phyloP scores from a whole-genome alignment of 1,140 invertebrate genomes.

The Meloidogyne exigua region DNA sequence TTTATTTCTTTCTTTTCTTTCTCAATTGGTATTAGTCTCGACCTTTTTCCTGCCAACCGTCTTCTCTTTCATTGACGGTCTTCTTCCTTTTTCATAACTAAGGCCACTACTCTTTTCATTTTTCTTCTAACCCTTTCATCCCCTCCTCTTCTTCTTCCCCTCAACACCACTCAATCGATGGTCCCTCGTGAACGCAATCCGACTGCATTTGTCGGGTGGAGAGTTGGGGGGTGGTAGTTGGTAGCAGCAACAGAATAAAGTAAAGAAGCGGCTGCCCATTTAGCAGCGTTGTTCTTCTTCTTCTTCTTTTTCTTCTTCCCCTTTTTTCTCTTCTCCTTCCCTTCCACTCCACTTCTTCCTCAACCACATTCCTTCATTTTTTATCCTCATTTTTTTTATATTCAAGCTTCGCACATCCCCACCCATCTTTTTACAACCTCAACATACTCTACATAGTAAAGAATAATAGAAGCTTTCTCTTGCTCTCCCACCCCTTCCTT shows the following conservation, averaged over 20 bases:
- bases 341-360: background rate
- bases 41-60: conserved; percentile 1
- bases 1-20: background rate
- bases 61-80: background rate
- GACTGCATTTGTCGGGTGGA: background rate
- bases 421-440: background rate
- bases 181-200: conserved; percentile 8
- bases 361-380: background rate
- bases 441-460: background rate
- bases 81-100: background rate
- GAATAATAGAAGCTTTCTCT: background rate
- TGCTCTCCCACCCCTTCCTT: conserved; percentile 5
- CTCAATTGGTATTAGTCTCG: background rate
- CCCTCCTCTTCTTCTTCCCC: no score
- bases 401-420: background rate
- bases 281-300: background rate
- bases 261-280: conserved; percentile 6
- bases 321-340: background rate
- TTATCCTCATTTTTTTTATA: background rate
- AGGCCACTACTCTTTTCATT: background rate
- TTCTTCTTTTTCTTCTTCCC: background rate
- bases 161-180: conserved; percentile 1
- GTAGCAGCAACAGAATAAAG: background rate
- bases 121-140: background rate
- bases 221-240: background rate